These are phyloP conservation scores for Halictus quadricinctus DNA, from an alignment of 2,888 invertebrate species.

Conservation along the genomic window DNA sequence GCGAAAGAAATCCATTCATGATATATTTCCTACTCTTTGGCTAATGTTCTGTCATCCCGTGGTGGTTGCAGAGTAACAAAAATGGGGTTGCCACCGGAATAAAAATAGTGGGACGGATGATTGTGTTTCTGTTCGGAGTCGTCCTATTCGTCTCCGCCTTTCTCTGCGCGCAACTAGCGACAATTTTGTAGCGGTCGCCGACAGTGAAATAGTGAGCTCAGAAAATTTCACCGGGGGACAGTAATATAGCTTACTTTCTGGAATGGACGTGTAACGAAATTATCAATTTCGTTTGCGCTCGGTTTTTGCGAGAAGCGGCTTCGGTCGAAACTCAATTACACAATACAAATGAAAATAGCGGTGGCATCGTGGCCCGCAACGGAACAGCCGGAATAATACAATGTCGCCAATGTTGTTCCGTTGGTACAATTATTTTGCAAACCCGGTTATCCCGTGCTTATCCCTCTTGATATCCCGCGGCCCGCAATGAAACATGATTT, in stretches of 20 bases:
- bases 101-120: constrained; percentile 50
- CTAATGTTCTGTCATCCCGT: constrained; percentile 15
- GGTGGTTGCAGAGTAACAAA: constrained; percentile 20
- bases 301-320: background rate
- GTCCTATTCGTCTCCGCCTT: constrained; percentile 35
- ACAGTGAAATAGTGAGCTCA: constrained; percentile 41
- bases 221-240: constrained; percentile 5
- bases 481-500: background rate
- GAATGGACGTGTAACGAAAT: background rate
- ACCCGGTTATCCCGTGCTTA: background rate
- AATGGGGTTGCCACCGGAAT: constrained; percentile 17
- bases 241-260: background rate
- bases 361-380: no score
- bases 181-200: constrained; percentile 25
- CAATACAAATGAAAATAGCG: background rate
- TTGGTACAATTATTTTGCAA: background rate
- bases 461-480: background rate
- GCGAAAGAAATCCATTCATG: background rate
- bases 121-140: constrained; percentile 35
- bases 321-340: background rate
- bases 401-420: background rate
- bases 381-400: background rate
- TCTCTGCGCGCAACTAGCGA: constrained; percentile 8
- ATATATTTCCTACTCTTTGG: background rate
- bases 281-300: constrained; percentile 17